Percentiles rank a stretch among this genome's conserved stretches.
These are phyloP conservation scores for Tholera decimalis DNA, from an alignment of 2,888 invertebrate species.

Conservation along the genomic window DNA sequence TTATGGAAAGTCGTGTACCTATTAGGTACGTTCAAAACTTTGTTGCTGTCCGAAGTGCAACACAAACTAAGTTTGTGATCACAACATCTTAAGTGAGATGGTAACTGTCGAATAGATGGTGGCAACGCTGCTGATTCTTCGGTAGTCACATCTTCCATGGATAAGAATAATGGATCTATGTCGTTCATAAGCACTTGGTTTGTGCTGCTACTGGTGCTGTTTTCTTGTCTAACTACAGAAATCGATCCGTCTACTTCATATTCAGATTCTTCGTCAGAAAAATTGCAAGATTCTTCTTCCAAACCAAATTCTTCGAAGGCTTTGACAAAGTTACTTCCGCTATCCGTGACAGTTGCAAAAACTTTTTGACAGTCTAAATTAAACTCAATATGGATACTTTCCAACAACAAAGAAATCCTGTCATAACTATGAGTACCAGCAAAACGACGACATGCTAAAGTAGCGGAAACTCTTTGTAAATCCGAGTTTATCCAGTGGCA, in stretches of 20 bases:
- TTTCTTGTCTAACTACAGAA: slow-evolving; percentile 20
- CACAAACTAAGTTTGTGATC: slow-evolving; percentile 48
- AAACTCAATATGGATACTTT: slow-evolving; percentile 23
- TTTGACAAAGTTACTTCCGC: slow-evolving; percentile 36
- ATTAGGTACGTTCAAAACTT: slow-evolving; percentile 40
- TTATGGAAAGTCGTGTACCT: slow-evolving; percentile 12
- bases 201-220: slow-evolving; percentile 17
- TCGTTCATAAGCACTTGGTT: slow-evolving; percentile 7
- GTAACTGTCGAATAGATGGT: slow-evolving; percentile 36
- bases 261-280: slow-evolving; percentile 16
- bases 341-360: slow-evolving; percentile 37
- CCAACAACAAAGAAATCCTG: slow-evolving; percentile 20
- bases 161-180: slow-evolving; percentile 19
- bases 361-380: slow-evolving; percentile 20
- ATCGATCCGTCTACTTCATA: slow-evolving; percentile 13
- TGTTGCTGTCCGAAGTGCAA: slow-evolving; percentile 54
- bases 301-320: slow-evolving; percentile 24
- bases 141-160: slow-evolving; percentile 21
- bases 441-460: slow-evolving; percentile 37
- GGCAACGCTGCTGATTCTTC: slow-evolving; percentile 15
- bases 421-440: slow-evolving; percentile 29
- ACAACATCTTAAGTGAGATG: slow-evolving; percentile 15
- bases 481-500: slow-evolving; percentile 28
- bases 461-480: slow-evolving; percentile 18
- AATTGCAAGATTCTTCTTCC: slow-evolving; percentile 17